These are phyloP conservation scores for Leptinotarsa juncta DNA, from an alignment of 2,888 invertebrate genomes.

Conservation along the genomic window DNA sequence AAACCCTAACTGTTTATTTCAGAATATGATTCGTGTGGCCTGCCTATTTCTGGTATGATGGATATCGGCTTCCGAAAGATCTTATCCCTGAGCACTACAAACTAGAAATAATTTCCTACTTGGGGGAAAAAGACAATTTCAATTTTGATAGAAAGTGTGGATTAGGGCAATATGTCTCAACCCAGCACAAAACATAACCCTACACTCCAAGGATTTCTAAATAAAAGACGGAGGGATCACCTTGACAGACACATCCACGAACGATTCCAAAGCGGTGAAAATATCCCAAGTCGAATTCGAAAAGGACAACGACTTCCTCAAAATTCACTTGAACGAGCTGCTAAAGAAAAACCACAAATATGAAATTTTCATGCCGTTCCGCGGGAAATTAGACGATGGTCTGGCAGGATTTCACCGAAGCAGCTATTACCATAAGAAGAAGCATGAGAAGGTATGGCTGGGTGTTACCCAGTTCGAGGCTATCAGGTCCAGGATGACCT, in stretches of 20 bases:
- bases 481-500: conserved; percentile 83
- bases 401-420: conserved; percentile 80
- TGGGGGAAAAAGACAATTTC: conserved; percentile 69
- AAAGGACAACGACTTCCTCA: conserved; percentile 73
- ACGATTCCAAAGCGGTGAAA: conserved; percentile 55
- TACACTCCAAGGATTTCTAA: conserved; percentile 74
- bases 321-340: conserved; percentile 67
- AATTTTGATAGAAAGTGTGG: conserved; percentile 71
- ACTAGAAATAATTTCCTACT: conserved; percentile 63
- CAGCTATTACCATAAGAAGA: conserved; percentile 71
- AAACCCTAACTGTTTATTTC: conserved; percentile 26
- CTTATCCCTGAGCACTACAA: conserved; percentile 65
- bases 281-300: conserved; percentile 65
- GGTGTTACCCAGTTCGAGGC: conserved; percentile 87
- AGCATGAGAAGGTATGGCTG: conserved; percentile 70
- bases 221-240: conserved; percentile 65
- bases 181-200: conserved; percentile 72
- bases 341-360: conserved; percentile 68
- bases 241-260: conserved; percentile 52
- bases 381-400: conserved; percentile 71
- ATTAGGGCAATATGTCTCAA: conserved; percentile 66
- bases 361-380: conserved; percentile 72
- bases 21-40: conserved; percentile 41
- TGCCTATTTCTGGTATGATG: conserved; percentile 40
- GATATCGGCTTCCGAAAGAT: conserved; percentile 62